Percentiles rank a stretch among this genome's conserved stretches.
Evolutionary conservation across 2,113 vertebrate species (phyloP).

Genomic region (Cettia cetti): DNA sequence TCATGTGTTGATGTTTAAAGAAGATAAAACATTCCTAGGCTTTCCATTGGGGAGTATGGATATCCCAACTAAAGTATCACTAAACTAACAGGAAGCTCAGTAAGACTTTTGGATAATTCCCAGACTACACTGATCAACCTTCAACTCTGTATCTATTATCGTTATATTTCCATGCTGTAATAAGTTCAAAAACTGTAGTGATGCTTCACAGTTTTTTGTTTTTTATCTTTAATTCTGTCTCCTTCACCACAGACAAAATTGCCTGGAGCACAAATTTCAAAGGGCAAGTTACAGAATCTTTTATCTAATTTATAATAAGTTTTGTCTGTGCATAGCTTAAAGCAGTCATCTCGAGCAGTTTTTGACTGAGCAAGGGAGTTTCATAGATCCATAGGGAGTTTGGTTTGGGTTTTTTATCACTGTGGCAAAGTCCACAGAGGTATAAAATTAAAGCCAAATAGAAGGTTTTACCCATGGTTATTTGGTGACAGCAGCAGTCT

Average conservation of each 20-base stretch:
- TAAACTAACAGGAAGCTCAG: neutral
- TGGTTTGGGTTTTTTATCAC: neutral
- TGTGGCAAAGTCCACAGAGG: neutral
- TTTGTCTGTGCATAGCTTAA: neutral
- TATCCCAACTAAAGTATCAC: neutral
- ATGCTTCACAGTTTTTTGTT: neutral
- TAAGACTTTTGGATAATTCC: neutral
- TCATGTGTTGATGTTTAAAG: neutral
- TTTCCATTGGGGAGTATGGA: neutral
- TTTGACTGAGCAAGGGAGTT: neutral
- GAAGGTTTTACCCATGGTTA: neutral
- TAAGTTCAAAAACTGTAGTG: neutral
- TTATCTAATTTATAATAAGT: neutral
- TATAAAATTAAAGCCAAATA: neutral
- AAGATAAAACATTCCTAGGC: neutral
- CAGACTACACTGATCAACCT: neutral
- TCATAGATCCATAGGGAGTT: neutral
- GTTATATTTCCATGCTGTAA: neutral
- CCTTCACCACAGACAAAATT: neutral
- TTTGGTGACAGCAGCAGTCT: neutral
- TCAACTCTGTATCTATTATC: constrained; percentile 19
- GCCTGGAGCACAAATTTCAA: constrained; percentile 30
- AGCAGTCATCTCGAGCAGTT: neutral
- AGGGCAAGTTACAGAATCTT: neutral
- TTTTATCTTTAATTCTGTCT: neutral